Percentiles rank a stretch among this genome's conserved stretches.
Evolutionary conservation across 2,888 invertebrate genomes (phyloP).

Genomic region (Hyalella azteca): DNA sequence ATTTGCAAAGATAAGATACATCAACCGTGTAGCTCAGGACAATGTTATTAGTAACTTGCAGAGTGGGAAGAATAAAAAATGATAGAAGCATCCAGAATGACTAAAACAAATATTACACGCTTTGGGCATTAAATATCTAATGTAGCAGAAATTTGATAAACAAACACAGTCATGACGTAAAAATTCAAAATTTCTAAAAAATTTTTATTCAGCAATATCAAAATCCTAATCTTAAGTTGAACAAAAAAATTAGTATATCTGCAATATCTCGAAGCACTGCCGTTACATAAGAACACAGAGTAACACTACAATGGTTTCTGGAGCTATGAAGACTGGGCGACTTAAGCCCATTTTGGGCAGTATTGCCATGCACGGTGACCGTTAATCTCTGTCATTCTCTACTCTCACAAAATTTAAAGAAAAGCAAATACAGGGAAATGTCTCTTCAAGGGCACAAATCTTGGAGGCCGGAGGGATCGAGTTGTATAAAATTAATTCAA

Average conservation of each 20-base stretch:
- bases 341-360: not conserved
- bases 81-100: too few relatives aligned
- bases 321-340: not conserved
- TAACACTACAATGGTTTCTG: slow-evolving; percentile 10
- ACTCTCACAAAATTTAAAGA: too few relatives aligned
- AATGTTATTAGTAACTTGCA: too few relatives aligned
- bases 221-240: not conserved
- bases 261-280: not conserved
- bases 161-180: too few relatives aligned
- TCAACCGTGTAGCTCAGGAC: too few relatives aligned
- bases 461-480: not conserved
- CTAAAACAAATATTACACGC: too few relatives aligned
- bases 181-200: slow-evolving; percentile 10
- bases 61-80: too few relatives aligned
- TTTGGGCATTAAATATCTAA: too few relatives aligned
- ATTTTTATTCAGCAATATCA: not conserved
- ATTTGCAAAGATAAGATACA: too few relatives aligned
- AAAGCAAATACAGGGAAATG: not conserved
- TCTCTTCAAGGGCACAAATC: not conserved
- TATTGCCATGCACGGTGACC: slow-evolving; percentile 10
- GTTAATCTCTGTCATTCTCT: not conserved
- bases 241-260: not conserved
- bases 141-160: too few relatives aligned
- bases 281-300: not conserved
- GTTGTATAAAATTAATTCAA: too few relatives aligned